Conservation (phyloP, 2,797 vertebrate genomes). For the Paratrypauchen microcephalus region DNA sequence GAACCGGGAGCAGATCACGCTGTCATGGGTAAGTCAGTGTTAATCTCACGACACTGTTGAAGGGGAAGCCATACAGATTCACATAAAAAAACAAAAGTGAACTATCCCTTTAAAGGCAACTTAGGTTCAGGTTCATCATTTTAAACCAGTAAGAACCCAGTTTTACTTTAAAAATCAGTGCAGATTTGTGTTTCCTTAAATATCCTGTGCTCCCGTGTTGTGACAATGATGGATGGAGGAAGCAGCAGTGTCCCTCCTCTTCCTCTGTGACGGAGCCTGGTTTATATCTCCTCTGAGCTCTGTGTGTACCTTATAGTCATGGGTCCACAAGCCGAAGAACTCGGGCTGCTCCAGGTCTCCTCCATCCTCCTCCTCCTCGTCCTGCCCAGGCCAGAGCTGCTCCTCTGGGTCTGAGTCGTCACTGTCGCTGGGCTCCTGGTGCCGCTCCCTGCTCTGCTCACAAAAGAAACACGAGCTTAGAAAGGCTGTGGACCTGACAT, state of each 20-base stretch:
- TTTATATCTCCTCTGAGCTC: slow-evolving; percentile 34
- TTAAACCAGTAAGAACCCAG: too few relatives aligned
- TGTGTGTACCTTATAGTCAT: slow-evolving; percentile 61
- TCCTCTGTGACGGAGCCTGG: slow-evolving; percentile 35
- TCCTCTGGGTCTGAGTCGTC: slow-evolving; percentile 46
- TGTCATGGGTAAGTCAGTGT: too few relatives aligned
- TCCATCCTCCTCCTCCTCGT: neutral
- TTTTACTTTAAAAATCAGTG: too few relatives aligned
- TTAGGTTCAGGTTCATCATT: too few relatives aligned
- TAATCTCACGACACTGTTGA: too few relatives aligned
- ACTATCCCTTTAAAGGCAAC: too few relatives aligned
- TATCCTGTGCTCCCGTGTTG: neutral
- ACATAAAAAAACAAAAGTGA: too few relatives aligned
- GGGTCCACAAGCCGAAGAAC: slow-evolving; percentile 84
- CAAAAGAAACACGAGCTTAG: neutral
- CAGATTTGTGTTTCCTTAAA: neutral
- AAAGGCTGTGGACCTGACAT: neutral
- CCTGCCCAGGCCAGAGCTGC: slow-evolving; percentile 7
- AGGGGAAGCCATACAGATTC: too few relatives aligned
- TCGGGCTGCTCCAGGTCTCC: slow-evolving; percentile 80
- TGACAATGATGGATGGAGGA: slow-evolving; percentile 16
- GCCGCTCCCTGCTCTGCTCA: neutral
- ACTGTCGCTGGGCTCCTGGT: neutral
- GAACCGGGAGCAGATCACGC: too few relatives aligned
- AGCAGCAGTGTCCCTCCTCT: slow-evolving; percentile 10